phyloP scores from a whole-genome alignment of 2,113 vertebrate genomes.

The Collichthys lucidus region DNA sequence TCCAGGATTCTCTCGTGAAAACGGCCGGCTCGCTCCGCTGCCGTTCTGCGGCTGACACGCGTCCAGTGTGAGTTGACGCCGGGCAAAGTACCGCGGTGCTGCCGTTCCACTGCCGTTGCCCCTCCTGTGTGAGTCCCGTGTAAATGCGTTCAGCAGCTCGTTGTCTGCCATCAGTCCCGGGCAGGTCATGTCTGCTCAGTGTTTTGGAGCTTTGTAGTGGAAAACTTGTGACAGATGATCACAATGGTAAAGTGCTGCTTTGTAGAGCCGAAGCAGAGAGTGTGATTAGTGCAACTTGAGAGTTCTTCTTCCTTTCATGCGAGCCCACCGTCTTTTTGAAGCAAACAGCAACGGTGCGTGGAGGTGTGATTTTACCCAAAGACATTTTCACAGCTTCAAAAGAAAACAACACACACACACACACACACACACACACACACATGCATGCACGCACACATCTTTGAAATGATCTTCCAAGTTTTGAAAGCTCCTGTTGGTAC shows the following conservation, averaged over 20 bases:
- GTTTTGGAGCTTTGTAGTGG: not conserved
- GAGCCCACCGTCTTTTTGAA: not conserved
- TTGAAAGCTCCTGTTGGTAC: not conserved
- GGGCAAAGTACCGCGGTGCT: too few relatives aligned
- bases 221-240: not conserved
- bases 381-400: slow-evolving; percentile 2
- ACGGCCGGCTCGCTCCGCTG: too few relatives aligned
- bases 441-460: not conserved
- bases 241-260: not conserved
- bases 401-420: not conserved
- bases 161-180: not conserved
- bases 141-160: not conserved
- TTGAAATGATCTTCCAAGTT: not conserved
- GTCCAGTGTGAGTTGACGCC: too few relatives aligned
- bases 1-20: too few relatives aligned
- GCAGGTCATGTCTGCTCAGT: not conserved
- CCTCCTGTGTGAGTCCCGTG: too few relatives aligned
- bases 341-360: not conserved
- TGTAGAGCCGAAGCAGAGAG: not conserved
- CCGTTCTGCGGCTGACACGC: too few relatives aligned
- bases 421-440: not conserved
- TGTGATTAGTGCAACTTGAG: not conserved
- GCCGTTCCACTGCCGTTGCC: too few relatives aligned
- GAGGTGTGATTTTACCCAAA: not conserved
- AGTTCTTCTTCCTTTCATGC: not conserved